Base-by-base conservation (phyloP, 2,797 vertebrate genomes). In the Acanthornis magna region DNA sequence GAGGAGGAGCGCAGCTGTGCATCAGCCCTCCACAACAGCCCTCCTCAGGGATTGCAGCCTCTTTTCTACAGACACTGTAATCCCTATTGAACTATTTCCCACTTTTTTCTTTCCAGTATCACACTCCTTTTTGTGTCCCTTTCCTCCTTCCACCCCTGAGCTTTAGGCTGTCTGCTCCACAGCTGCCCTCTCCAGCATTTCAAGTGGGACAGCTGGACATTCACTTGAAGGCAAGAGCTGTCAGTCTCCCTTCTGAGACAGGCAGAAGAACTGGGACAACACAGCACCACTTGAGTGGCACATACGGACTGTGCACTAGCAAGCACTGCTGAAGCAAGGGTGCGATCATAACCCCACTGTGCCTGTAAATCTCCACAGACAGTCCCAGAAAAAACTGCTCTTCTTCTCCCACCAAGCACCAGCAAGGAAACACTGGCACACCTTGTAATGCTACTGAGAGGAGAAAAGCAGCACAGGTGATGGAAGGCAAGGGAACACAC, bases 181-280 rank as follows among this genome's bases (percentile, higher is more conserved):
- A 73, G 13, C 36, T 38, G 10, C 30, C 50, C 32, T 30, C 43
- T 36, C 62, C 0, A 0, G 19, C 29, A 58, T 61, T 88, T 58
- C 58, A 42, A 54, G 73, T 2, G 38, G 38, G 34, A 42, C 1
- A n/a, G 12, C 1, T 26, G 19, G 34, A 22, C 0, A 0, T 32
- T 57, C 27, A 4, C 27, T 60, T 42, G 6, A 22, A 14, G n/a
- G 57, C 2, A 3, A 27, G 61, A 51, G n/a, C 36, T 74, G 38
- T 20, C 61, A 38, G 40, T 60, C 36, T 80, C 9, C 2, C 18
- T 66, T 67, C 58, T 0, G 0, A 66, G 30, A 5, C 3, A 18
- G 25, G 21, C 32, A 34, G 29, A 34, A 92, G 20, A 36, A 48
- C 22, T 6, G 19, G n/a, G 50, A 55, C 26, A 10, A 16, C 6